Evolutionary conservation across 2,113 vertebrate species (phyloP).

Genomic region (Ornithorhynchus anatinus): DNA sequence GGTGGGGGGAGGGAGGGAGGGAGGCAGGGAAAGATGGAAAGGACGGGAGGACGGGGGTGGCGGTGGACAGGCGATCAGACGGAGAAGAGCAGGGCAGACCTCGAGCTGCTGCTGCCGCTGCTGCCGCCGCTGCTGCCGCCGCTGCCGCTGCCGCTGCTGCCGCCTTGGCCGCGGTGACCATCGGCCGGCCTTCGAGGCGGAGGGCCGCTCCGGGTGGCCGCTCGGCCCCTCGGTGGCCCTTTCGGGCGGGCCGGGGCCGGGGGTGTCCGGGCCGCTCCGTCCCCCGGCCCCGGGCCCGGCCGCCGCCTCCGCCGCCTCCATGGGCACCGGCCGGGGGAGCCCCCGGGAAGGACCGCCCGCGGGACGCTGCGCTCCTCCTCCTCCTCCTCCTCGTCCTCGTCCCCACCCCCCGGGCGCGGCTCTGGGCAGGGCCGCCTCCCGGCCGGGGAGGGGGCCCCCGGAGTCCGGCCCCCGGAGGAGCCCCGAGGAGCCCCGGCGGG

Average conservation of each 20-base stretch:
- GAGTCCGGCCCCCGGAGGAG: constrained; percentile 16
- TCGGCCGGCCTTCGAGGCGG: constrained; percentile 38
- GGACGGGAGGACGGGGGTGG: constrained; percentile 59
- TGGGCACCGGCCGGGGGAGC: constrained; percentile 7
- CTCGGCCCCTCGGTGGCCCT: constrained; percentile 35
- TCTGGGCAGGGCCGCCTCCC: background rate
- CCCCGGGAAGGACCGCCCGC: background rate
- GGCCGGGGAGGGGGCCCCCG: background rate
- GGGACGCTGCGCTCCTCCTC: background rate
- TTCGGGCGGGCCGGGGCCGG: constrained; percentile 49
- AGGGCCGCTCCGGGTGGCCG: constrained; percentile 1
- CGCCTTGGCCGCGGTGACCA: constrained; percentile 45
- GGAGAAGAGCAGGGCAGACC: constrained; percentile 65
- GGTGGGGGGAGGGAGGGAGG: constrained; percentile 2
- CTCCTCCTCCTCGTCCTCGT: background rate
- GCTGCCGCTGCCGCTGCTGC: too few relatives aligned
- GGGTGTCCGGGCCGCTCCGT: constrained; percentile 15
- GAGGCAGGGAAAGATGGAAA: constrained; percentile 4
- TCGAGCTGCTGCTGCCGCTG: constrained; percentile 62
- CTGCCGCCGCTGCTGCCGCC: constrained; percentile 53
- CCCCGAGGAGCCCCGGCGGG: constrained; percentile 15
- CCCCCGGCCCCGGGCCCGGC: constrained; percentile 26
- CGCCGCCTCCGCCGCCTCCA: background rate
- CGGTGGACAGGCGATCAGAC: constrained; percentile 59
- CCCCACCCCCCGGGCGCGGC: background rate